Base-by-base conservation (phyloP, 2,113 vertebrate genomes). In the Pristiophorus japonicus region DNA sequence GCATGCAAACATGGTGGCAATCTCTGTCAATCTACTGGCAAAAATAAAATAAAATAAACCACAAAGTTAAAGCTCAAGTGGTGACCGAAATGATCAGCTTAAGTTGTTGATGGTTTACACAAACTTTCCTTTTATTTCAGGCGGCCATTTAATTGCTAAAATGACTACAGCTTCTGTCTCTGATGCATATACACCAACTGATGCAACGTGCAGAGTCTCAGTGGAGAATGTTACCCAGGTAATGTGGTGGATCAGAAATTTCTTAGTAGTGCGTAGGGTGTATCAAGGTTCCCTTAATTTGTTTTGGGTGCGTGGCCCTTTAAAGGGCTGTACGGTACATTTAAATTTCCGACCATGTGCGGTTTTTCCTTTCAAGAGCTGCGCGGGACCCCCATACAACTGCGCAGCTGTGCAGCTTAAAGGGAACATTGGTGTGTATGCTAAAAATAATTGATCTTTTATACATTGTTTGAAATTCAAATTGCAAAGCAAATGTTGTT, bases 161-260 rank as follows among this genome's bases (percentile, higher is more conserved):
- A 94, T 94, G 93, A 70, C 93, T 27, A 70, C 91, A 6, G 63
- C 91, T 66, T 66, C 93, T 34, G 93, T 73, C 63, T 94, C 93
- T 3, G 93, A 94, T 5, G 34, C 66, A 8, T 94, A 94, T 30
- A 70, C 93, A 16, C 30, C 93, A 1, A 47, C 65, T 73, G 93
- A 94, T 16, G 93, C 93, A 5, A 94, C 93, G 0, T 94, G 93
- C 42, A 45, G 45, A 94, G 93, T 94, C 66, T 94, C 93, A 34
- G 93, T 94, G 93, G 93, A 94, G 24, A 94, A 94, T 94, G 93
- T 94, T 18, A 30, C 42, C 24, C 93, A 94, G 93, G 93, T 94
- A 94, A 94, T 3, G 22, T 70, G 91, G 22, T 38, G 38, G 85
- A 55, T 90, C 27, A 59, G 51, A 63, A 42, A 7, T 45, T 70